Evolutionary conservation across 2,888 invertebrate genomes (phyloP), one percentile per base, ranked within the genome.

Genomic region (Pammene fasciana): DNA sequence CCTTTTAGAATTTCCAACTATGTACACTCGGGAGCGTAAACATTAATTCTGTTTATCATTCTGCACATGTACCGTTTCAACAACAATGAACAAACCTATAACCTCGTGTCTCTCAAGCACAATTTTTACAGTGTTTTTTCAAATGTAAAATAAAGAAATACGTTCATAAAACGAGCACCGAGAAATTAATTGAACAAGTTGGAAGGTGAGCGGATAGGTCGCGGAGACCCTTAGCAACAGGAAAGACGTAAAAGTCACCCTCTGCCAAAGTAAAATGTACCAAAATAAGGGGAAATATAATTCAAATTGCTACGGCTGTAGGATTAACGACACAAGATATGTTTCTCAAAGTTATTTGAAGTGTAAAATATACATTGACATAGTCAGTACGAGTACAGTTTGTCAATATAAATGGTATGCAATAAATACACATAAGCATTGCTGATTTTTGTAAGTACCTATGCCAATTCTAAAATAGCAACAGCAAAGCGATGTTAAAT

Each of bases 191-290:
- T 65, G 65, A 65, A 54, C 56, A 50, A 65, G 70, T 52, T 59
- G 65, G 59, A 54, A 65, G 70, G 70, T 70, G 65, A 70, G 59
- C 59, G 52, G 46, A 59, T 59, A 65, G 68, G 65, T 65, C 65
- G 65, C 16, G 43, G 45, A n/a, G 26, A 18, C 34, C 36, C n/a
- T n/a, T 1, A 13, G 34, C 14, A 14, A 14, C 11, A 26, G 45
- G 34, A 55, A 64, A 13, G 54, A 18, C 26, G 34, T 43, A 26
- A 4, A 34, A 14, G 7, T 41, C 9, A 34, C 4, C 10, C n/a
- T n/a, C 11, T 43, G 14, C 10, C 11, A 41, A 43, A 54, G 14
- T 54, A 38, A 61, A 61, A 48, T 50, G 50, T 16, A 43, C 52
- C 36, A 36, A 54, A 34, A 34, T 5, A 11, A 43, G 8, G 3